A percentile compares a stretch with the other conserved stretches of the same genome.
phyloP scores from a whole-genome alignment of 1,140 invertebrate species.

The Ylistrum balloti region DNA sequence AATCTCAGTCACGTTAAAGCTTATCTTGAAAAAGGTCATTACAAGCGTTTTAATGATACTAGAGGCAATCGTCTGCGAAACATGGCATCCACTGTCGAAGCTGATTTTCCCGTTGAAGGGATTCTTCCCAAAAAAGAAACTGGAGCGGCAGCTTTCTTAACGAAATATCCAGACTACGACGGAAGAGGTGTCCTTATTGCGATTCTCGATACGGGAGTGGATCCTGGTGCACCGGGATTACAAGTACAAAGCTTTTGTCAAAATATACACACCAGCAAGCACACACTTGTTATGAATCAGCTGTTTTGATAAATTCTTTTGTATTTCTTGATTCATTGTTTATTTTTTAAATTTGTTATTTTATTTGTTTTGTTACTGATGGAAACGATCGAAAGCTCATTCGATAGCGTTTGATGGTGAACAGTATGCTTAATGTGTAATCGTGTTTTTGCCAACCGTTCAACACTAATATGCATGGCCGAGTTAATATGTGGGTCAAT shows the following conservation, averaged over 20 bases:
- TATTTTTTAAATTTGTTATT: not conserved
- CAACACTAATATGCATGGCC: too few species aligned
- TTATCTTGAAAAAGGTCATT: not conserved
- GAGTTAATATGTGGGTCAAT: not conserved
- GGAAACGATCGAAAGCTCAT: not conserved
- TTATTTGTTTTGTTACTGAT: too few species aligned
- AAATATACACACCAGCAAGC: not conserved
- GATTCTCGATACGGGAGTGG: slow-evolving; percentile 98
- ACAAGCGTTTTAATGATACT: slow-evolving; percentile 47
- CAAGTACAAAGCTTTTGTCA: slow-evolving; percentile 87
- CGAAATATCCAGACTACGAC: slow-evolving; percentile 96
- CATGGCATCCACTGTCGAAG: slow-evolving; percentile 76
- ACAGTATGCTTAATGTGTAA: not conserved
- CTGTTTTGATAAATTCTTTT: not conserved
- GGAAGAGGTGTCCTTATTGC: slow-evolving; percentile 95
- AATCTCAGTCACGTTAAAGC: not conserved
- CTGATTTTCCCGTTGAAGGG: slow-evolving; percentile 79
- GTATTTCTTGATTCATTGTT: not conserved
- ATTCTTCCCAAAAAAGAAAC: slow-evolving; percentile 97
- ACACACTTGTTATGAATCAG: slow-evolving; percentile 20
- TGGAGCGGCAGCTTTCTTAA: slow-evolving; percentile 92
- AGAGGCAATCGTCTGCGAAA: slow-evolving; percentile 61
- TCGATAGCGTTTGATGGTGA: not conserved
- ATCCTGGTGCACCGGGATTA: slow-evolving; percentile 96
- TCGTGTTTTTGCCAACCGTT: not conserved